Evolutionary conservation across 92 coral and sea anemone genomes (phyloP).

Genomic region (Palythoa grandiflora): DNA sequence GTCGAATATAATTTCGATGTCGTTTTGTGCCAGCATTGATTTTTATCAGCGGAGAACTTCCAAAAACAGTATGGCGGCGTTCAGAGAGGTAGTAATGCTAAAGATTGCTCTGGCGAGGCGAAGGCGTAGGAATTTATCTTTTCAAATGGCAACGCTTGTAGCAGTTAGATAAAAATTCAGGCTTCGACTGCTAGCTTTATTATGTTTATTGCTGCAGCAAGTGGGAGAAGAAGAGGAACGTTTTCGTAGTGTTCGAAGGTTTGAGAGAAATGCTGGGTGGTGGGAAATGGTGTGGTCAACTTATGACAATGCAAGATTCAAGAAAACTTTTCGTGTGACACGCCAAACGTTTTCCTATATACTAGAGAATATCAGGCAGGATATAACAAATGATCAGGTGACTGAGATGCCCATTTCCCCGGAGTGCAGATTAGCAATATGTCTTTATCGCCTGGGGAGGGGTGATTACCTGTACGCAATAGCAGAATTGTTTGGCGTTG

Average conservation of each 20-base stretch:
- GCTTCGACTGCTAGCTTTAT: too few relatives aligned
- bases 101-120: too few relatives aligned
- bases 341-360: conserved; percentile 49
- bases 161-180: too few relatives aligned
- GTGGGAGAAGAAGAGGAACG: conserved; percentile 25
- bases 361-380: conserved; percentile 29
- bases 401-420: conserved; percentile 59
- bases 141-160: too few relatives aligned
- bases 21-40: too few relatives aligned
- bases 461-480: conserved; percentile 27
- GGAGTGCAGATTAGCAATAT: conserved; percentile 30
- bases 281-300: conserved; percentile 57
- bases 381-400: conserved; percentile 24
- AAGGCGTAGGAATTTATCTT: too few relatives aligned
- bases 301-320: conserved; percentile 52
- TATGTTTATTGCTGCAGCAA: too few relatives aligned
- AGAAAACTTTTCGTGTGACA: conserved; percentile 57
- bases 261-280: conserved; percentile 53
- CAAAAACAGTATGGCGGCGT: conserved; percentile 33
- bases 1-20: too few relatives aligned
- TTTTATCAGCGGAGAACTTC: conserved; percentile 31
- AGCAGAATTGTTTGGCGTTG: conserved; percentile 56
- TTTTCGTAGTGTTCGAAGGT: too few relatives aligned
- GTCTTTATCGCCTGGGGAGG: conserved; percentile 14
- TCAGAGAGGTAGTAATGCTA: conserved; percentile 14